Evolutionary conservation across 2,797 vertebrate genomes (phyloP).

Genomic region (Margarornis squamiger): DNA sequence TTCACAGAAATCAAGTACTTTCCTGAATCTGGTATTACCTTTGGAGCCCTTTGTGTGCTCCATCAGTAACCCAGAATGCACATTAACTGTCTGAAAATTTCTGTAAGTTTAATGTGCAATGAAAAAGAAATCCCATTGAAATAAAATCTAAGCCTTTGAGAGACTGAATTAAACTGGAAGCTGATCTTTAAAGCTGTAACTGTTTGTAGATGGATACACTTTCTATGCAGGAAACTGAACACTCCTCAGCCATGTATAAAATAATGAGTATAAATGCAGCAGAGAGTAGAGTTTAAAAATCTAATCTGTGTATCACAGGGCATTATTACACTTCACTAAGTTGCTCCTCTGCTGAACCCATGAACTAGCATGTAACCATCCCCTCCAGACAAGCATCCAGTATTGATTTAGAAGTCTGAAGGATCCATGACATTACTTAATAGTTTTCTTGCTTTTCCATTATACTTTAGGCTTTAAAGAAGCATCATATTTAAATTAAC

Average conservation of each 20-base stretch:
- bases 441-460: constrained; percentile 9
- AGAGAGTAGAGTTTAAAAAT: background rate
- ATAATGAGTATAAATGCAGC: background rate
- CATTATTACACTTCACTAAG: background rate
- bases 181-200: background rate
- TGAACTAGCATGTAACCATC: background rate
- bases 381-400: background rate
- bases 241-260: background rate
- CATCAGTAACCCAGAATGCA: background rate
- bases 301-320: background rate
- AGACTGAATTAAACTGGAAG: constrained; percentile 2
- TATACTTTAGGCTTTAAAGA: background rate
- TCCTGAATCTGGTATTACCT: background rate
- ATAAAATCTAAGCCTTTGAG: background rate
- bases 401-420: background rate
- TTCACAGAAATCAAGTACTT: background rate
- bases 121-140: constrained; percentile 12
- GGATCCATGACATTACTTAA: background rate
- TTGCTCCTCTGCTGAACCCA: background rate
- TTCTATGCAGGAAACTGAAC: background rate
- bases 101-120: background rate
- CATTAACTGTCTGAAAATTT: background rate
- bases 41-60: background rate
- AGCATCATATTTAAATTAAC: background rate
- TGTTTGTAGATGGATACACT: background rate